These are phyloP conservation scores for Physocephala rufipes DNA, from an alignment of 2,888 invertebrate species.

Conservation along the genomic window DNA sequence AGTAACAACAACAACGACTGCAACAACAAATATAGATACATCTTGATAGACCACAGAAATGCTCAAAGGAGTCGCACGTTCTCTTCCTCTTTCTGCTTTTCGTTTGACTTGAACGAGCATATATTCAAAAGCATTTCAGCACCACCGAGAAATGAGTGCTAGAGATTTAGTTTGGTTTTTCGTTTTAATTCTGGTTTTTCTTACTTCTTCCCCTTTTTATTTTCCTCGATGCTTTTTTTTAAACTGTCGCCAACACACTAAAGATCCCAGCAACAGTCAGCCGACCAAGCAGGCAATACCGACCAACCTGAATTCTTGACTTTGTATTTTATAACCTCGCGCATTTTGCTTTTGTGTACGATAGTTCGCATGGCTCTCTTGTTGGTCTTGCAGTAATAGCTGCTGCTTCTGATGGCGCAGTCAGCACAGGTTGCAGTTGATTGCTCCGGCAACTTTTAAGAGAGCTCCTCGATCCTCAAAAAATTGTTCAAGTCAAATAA, in stretches of 20 bases:
- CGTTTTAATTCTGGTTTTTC: not conserved
- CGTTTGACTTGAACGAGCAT: not conserved
- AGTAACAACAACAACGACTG: no score
- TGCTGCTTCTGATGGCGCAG: not conserved
- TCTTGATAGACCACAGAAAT: not conserved
- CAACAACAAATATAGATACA: not conserved
- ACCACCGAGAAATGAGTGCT: not conserved
- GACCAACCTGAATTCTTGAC: no score
- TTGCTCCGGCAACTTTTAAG: conserved; percentile 25
- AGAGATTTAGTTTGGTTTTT: not conserved
- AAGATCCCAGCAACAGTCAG: no score
- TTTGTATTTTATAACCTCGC: no score
- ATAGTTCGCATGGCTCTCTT: no score
- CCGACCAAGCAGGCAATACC: no score
- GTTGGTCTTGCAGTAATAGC: not conserved
- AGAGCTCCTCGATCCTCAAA: not conserved
- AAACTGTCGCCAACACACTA: no score
- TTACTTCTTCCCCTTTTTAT: not conserved
- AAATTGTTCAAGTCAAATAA: not conserved
- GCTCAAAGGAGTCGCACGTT: not conserved
- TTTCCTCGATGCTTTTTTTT: not conserved
- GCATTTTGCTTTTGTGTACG: no score
- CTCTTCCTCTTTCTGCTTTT: not conserved
- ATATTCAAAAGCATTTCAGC: conserved; percentile 9
- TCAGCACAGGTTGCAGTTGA: conserved; percentile 29